phyloP scores from a whole-genome alignment of 2,113 vertebrate species.

The Centropus bengalensis region DNA sequence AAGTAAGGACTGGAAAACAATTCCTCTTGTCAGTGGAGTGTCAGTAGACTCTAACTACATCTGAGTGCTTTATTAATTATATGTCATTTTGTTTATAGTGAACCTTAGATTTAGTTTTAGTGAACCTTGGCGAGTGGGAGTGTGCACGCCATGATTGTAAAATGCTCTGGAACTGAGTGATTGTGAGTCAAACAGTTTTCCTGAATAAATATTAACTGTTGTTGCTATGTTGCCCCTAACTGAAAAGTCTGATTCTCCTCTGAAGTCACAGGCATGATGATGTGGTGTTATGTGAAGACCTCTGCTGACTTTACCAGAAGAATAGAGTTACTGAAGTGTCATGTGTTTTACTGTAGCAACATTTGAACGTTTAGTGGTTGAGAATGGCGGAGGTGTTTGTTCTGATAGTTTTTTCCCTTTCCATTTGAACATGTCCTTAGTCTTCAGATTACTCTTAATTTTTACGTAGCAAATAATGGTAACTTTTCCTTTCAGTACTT shows the following conservation, averaged over 20 bases:
- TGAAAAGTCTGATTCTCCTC: not conserved
- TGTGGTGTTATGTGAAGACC: not conserved
- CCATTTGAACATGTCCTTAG: rapidly evolving
- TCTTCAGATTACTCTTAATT: not conserved
- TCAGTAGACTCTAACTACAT: not conserved
- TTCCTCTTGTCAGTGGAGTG: not conserved
- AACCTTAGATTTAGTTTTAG: not conserved
- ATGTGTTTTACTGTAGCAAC: not conserved
- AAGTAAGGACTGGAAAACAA: not conserved
- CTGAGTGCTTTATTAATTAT: not conserved
- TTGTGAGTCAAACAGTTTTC: not conserved
- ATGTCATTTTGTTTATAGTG: not conserved
- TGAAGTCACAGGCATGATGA: not conserved
- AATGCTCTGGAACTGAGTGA: not conserved
- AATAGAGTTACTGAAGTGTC: not conserved
- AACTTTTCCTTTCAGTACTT: not conserved
- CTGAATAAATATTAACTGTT: too few species aligned
- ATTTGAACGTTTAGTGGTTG: not conserved
- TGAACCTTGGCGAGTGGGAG: not conserved
- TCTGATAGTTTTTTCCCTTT: not conserved
- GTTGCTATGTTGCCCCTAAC: not conserved
- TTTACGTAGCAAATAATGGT: not conserved
- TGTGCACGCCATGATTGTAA: not conserved
- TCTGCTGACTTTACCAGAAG: not conserved
- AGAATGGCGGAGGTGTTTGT: not conserved